Evolutionary conservation across 2,888 invertebrate species (phyloP), one percentile per base, ranked within the genome.

Genomic region (Bombylius discolor): DNA sequence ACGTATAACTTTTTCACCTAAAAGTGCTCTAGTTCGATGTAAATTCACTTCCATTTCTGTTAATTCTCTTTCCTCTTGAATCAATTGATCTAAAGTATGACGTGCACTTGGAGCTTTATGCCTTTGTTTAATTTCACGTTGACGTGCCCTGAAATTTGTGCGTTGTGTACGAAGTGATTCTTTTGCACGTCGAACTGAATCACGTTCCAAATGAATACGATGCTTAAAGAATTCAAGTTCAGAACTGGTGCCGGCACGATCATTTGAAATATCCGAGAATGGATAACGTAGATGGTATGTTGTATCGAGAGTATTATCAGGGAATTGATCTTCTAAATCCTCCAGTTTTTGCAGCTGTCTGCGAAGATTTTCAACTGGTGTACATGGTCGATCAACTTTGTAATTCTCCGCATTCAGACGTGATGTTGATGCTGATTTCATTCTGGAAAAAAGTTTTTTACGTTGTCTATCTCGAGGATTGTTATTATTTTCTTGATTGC

Each of bases 181-280:
- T 62, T 87, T 81, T n/a, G 89, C 89, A 4, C 88, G 78, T n/a
- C 87, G 79, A 69, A 89, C 87, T 31, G 88, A 87, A 66, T 89
- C 89, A 7, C 89, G 74, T 67, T 89, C 89, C 47, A 89, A 77
- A 62, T 89, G 81, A 51, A 89, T 87, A 53, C 89, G 81, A 67
- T 89, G 89, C 50, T 88, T 81, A 65, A 89, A 88, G 75, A 89
- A 89, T 70, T 89, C 89, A 53, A 89, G 70, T 66, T 89, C 89
- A 31, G 88, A 81, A 52, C 79, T 78, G 48, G 66, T 64, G 33
- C 76, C 77, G 5, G 66, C 68, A 57, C 68, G 72, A 42, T 74
- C 72, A 46, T 70, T 71, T 13, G 70, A 68, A 66, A 85, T 79
- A 69, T 89, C 88, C 61, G 82, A 81, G 67, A 89, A 89, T 4